Conservation (phyloP, 2,113 vertebrate genomes). For the Zosterops japonicus region DNA sequence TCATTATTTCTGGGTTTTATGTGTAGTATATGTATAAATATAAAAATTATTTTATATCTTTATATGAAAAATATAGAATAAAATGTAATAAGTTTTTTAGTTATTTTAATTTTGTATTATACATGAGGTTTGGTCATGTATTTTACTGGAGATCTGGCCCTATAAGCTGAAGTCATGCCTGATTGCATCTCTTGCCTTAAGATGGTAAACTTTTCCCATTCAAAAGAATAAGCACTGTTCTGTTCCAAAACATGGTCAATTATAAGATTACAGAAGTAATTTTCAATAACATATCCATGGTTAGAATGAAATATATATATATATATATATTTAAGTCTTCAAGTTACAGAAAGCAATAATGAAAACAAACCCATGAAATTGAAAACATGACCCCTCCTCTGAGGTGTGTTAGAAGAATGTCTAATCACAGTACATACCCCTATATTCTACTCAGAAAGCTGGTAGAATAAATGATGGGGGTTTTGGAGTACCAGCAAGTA, state of each 20-base stretch:
- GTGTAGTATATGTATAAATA: background rate
- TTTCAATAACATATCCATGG: background rate
- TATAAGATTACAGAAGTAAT: background rate
- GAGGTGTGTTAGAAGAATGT: background rate
- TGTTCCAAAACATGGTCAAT: background rate
- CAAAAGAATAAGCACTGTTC: background rate
- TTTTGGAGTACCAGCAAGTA: background rate
- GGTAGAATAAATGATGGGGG: background rate
- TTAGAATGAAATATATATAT: background rate
- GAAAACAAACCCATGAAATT: background rate
- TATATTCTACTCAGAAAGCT: background rate
- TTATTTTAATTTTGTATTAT: background rate
- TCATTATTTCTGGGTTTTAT: rapidly evolving
- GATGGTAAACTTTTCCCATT: background rate
- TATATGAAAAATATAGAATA: background rate
- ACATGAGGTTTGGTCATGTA: too few relatives aligned
- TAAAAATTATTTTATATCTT: background rate
- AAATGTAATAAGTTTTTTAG: background rate
- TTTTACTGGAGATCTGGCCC: background rate
- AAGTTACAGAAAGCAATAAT: background rate
- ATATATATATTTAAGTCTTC: background rate
- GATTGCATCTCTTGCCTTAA: background rate
- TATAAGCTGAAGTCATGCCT: background rate
- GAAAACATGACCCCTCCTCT: background rate
- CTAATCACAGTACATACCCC: background rate